A percentile compares a stretch with the other conserved stretches of the same genome.
phyloP scores from a whole-genome alignment of 2,113 vertebrate species.

The Xyliphius kryptos region DNA sequence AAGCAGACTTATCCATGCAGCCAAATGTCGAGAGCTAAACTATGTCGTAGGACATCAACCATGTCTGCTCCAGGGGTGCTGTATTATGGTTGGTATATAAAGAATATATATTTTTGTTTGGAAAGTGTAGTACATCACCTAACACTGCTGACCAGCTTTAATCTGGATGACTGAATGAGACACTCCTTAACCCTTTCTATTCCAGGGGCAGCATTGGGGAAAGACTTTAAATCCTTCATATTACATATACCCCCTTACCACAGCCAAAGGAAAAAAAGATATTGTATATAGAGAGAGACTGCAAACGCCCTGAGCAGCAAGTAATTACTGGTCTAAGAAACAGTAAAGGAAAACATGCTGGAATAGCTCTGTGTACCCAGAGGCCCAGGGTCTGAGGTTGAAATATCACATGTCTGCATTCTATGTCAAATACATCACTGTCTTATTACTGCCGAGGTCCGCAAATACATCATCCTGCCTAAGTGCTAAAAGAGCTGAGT shows the following conservation, averaged over 20 bases:
- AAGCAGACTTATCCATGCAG: too few relatives aligned
- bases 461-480: slow-evolving; percentile 53
- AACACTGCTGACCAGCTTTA: not conserved
- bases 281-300: too few relatives aligned
- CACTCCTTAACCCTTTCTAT: slow-evolving; percentile 15
- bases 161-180: slow-evolving; percentile 21
- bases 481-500: slow-evolving; percentile 34
- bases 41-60: too few relatives aligned
- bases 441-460: slow-evolving; percentile 48
- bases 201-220: slow-evolving; percentile 12
- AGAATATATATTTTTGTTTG: not conserved
- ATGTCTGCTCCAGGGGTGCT: too few relatives aligned
- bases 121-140: not conserved
- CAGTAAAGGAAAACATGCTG: too few relatives aligned
- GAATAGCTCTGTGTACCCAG: too few relatives aligned
- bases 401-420: slow-evolving; percentile 43
- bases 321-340: slow-evolving; percentile 1
- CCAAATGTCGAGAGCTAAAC: too few relatives aligned
- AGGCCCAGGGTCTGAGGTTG: slow-evolving; percentile 3
- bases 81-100: not conserved
- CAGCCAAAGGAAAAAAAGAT: too few relatives aligned
- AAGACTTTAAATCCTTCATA: slow-evolving; percentile 50
- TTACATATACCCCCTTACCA: slow-evolving; percentile 45
- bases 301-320: slow-evolving; percentile 40
- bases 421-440: slow-evolving; percentile 51